Conservation (phyloP, 2,888 invertebrate genomes). For the Lithophane ornitopus region DNA sequence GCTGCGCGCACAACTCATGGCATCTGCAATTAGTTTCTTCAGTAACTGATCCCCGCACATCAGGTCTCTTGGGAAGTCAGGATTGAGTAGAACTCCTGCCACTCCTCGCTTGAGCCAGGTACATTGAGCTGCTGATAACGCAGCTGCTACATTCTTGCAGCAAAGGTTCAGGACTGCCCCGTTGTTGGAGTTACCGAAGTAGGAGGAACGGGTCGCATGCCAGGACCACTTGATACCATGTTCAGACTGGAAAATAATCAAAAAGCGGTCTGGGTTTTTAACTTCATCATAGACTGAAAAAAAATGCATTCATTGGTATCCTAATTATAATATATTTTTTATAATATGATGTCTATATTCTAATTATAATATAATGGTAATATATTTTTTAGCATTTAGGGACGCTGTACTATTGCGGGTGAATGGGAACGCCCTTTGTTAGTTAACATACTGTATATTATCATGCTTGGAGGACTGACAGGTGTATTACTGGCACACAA, state of each 20-base stretch:
- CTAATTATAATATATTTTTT: too few relatives aligned
- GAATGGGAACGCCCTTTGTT: too few relatives aligned
- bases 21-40: conserved; percentile 78
- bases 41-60: conserved; percentile 78
- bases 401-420: too few relatives aligned
- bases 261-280: neutral
- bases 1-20: conserved; percentile 78
- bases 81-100: conserved; percentile 79
- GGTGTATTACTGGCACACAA: neutral
- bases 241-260: conserved; percentile 52
- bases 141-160: conserved; percentile 75
- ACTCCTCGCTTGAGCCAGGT: conserved; percentile 82
- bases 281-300: neutral
- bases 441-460: too few relatives aligned
- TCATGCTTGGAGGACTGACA: neutral
- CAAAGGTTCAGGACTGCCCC: conserved; percentile 83
- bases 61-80: conserved; percentile 75
- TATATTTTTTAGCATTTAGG: too few relatives aligned
- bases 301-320: neutral
- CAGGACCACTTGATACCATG: conserved; percentile 78
- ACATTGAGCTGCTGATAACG: conserved; percentile 80
- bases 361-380: too few relatives aligned
- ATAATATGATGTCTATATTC: too few relatives aligned
- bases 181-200: conserved; percentile 74
- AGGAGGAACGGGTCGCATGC: conserved; percentile 76